phyloP scores from a whole-genome alignment of 1,140 invertebrate species.

The Periplaneta americana region DNA sequence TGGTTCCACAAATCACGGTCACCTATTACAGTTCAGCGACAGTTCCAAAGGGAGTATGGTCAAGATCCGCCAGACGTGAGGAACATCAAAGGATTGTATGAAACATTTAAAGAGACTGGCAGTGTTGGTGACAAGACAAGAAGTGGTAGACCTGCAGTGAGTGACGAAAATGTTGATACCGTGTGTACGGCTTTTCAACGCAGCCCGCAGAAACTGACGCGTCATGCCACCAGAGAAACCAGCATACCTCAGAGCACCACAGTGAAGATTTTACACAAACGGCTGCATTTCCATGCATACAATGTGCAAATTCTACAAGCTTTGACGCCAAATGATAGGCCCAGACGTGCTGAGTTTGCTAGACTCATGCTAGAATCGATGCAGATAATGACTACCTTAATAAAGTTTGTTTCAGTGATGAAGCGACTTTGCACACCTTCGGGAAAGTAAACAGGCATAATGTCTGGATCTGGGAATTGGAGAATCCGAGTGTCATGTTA shows the following conservation, averaged over 20 bases:
- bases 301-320: neutral
- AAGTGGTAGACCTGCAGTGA: too few relatives aligned
- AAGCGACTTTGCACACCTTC: constrained; percentile 10
- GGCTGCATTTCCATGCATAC: too few relatives aligned
- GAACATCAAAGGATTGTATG: neutral
- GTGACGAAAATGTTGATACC: neutral
- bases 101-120: too few relatives aligned
- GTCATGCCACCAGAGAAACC: neutral
- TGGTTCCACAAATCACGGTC: too few relatives aligned
- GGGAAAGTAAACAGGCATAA: constrained; percentile 18
- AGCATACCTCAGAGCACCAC: too few relatives aligned
- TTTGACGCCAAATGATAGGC: neutral
- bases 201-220: neutral
- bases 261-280: too few relatives aligned
- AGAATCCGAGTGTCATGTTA: constrained; percentile 5
- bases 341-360: neutral
- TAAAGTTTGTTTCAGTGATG: constrained; percentile 8
- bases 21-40: too few relatives aligned
- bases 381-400: neutral
- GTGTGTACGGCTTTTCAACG: neutral
- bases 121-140: too few relatives aligned
- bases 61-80: too few relatives aligned
- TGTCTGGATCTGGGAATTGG: constrained; percentile 12
- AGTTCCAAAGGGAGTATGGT: too few relatives aligned
- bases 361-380: neutral